Percentiles rank a stretch among this genome's conserved stretches.
phyloP scores from a whole-genome alignment of 2,113 vertebrate species.

The Fregata magnificens region DNA sequence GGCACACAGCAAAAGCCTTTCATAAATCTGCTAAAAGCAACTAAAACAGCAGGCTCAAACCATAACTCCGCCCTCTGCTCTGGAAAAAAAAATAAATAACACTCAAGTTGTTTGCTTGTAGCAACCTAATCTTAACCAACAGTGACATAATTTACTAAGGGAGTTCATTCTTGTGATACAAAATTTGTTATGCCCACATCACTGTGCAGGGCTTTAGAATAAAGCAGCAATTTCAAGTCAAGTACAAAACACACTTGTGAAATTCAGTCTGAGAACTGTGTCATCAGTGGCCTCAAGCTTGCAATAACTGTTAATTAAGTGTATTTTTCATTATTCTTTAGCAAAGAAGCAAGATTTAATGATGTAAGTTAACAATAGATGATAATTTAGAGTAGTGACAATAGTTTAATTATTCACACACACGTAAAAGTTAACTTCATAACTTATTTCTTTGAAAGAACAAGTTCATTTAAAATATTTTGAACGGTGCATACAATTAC shows the following conservation, averaged over 20 bases:
- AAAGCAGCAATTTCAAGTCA: constrained; percentile 58
- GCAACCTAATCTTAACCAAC: constrained; percentile 78
- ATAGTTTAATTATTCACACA: constrained; percentile 84
- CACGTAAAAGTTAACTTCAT: constrained; percentile 80
- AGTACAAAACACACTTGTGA: constrained; percentile 73
- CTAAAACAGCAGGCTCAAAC: constrained; percentile 33
- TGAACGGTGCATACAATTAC: constrained; percentile 71
- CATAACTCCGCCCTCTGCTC: constrained; percentile 5
- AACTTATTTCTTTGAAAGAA: constrained; percentile 79
- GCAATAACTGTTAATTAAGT: constrained; percentile 83
- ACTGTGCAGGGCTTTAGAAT: constrained; percentile 33
- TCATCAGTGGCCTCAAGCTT: constrained; percentile 79
- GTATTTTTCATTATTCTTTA: constrained; percentile 83
- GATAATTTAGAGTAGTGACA: constrained; percentile 83
- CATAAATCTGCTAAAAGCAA: constrained; percentile 44
- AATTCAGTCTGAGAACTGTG: constrained; percentile 75
- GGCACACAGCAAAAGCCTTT: not conserved
- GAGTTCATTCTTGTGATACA: constrained; percentile 17
- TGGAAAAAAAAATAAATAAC: constrained; percentile 25
- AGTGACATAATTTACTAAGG: constrained; percentile 48
- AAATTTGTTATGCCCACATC: constrained; percentile 39
- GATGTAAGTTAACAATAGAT: constrained; percentile 83
- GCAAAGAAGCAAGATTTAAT: constrained; percentile 81
- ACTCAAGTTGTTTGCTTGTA: constrained; percentile 59
- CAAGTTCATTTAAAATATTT: constrained; percentile 81